Evolutionary conservation across 1,140 invertebrate genomes (phyloP).

Genomic region (Lepeophtheirus salmonis): DNA sequence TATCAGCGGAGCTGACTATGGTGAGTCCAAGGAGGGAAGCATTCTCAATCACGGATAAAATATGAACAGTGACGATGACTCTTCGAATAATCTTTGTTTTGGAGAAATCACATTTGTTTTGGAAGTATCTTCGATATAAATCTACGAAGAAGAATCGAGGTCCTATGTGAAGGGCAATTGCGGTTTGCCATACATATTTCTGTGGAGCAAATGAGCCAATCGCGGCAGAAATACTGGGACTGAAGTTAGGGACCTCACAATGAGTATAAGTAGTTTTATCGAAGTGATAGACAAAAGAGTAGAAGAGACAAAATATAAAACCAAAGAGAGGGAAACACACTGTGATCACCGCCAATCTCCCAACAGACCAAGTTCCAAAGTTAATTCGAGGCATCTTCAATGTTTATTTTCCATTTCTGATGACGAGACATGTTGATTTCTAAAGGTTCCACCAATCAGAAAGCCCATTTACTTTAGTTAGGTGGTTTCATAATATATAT

Average conservation of each 20-base stretch:
- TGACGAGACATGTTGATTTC: no score
- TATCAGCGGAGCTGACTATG: constrained; percentile 63
- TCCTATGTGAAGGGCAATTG: constrained; percentile 59
- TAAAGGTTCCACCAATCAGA: no score
- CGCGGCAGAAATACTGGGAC: constrained; percentile 83
- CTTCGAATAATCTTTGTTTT: constrained; percentile 33
- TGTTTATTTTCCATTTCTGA: no score
- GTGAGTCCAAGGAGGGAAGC: constrained; percentile 57
- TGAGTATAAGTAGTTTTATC: constrained; percentile 61
- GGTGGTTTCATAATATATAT: no score
- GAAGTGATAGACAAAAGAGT: constrained; percentile 62
- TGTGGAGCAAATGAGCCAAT: constrained; percentile 78
- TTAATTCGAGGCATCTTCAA: not conserved
- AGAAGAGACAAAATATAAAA: constrained; percentile 46
- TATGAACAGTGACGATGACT: constrained; percentile 42
- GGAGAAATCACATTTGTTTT: constrained; percentile 30
- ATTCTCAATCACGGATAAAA: constrained; percentile 61
- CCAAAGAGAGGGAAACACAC: constrained; percentile 49
- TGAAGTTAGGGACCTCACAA: constrained; percentile 63
- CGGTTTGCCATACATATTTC: constrained; percentile 61
- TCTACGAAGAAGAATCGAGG: constrained; percentile 44
- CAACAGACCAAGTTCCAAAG: not conserved
- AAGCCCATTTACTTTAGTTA: no score
- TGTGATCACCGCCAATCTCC: constrained; percentile 43
- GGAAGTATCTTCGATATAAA: constrained; percentile 46